phyloP scores from a whole-genome alignment of 2,797 vertebrate species.

The Macropodus opercularis region DNA sequence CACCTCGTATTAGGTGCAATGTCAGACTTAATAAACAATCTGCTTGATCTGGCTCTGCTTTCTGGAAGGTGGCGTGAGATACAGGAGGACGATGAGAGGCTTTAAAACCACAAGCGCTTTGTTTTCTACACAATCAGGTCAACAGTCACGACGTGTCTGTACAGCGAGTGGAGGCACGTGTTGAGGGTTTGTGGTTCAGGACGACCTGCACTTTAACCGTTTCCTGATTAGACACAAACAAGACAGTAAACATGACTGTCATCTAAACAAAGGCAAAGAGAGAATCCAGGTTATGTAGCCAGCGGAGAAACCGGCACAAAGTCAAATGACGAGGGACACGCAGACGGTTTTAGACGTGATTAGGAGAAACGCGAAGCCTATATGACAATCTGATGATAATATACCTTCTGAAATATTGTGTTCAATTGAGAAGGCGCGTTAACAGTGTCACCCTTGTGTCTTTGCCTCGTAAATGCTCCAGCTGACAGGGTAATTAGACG shows the following conservation, averaged over 20 bases:
- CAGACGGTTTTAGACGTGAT: not conserved
- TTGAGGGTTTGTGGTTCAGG: constrained; percentile 29
- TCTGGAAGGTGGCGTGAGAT: constrained; percentile 38
- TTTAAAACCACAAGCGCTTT: constrained; percentile 54
- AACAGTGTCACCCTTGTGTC: constrained; percentile 19
- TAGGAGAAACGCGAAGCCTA: constrained; percentile 5
- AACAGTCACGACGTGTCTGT: constrained; percentile 40
- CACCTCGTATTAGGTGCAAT: constrained; percentile 70
- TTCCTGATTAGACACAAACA: constrained; percentile 17
- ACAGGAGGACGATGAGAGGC: constrained; percentile 42
- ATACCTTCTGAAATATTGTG: not conserved
- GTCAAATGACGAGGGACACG: constrained; percentile 17
- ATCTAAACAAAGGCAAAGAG: not conserved
- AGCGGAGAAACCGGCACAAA: too few relatives aligned
- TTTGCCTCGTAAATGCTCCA: constrained; percentile 57
- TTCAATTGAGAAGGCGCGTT: constrained; percentile 23
- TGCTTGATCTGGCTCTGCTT: constrained; percentile 44
- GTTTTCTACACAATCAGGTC: constrained; percentile 67
- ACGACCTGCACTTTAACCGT: constrained; percentile 7
- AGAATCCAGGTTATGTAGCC: constrained; percentile 5
- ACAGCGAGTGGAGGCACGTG: constrained; percentile 18
- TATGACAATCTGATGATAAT: constrained; percentile 17
- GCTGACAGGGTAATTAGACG: constrained; percentile 66
- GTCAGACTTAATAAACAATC: constrained; percentile 79
- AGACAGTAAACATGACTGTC: constrained; percentile 14